Percentiles rank a stretch among this genome's conserved stretches.
phyloP scores from a whole-genome alignment of 2,113 vertebrate species.

The Boulengeromyrus knoepffleri region DNA sequence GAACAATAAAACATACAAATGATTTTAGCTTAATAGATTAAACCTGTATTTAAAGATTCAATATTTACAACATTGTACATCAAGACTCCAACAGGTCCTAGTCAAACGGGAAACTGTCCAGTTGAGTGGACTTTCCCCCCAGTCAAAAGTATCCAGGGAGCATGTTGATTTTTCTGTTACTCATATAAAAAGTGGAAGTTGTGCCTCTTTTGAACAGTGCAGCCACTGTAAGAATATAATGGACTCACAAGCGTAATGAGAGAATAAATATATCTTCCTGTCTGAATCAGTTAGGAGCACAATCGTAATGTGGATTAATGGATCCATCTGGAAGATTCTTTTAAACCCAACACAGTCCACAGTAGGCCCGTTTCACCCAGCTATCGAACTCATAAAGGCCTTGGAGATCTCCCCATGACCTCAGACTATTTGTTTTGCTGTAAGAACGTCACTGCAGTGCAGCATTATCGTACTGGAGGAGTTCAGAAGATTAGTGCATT shows the following conservation, averaged over 20 bases:
- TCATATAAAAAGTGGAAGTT: constrained; percentile 3
- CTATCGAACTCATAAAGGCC: neutral
- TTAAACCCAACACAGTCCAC: neutral
- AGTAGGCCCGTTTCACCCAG: neutral
- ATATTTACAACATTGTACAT: neutral
- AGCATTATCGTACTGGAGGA: neutral
- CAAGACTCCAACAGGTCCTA: neutral
- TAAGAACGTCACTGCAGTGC: neutral
- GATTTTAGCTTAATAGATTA: neutral
- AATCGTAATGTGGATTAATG: neutral
- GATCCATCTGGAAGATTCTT: neutral
- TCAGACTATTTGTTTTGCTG: neutral
- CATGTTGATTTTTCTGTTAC: neutral
- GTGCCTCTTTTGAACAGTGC: neutral
- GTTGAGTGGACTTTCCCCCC: neutral
- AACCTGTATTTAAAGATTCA: neutral
- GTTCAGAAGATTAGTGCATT: neutral
- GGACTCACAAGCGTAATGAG: neutral
- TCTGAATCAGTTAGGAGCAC: neutral
- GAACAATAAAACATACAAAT: neutral
- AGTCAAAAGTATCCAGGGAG: neutral
- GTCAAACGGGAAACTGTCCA: neutral
- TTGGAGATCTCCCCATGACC: neutral
- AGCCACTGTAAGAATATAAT: neutral
- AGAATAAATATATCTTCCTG: neutral